Base-by-base conservation (phyloP, 2,113 vertebrate genomes). In the Eurypyga helias region DNA sequence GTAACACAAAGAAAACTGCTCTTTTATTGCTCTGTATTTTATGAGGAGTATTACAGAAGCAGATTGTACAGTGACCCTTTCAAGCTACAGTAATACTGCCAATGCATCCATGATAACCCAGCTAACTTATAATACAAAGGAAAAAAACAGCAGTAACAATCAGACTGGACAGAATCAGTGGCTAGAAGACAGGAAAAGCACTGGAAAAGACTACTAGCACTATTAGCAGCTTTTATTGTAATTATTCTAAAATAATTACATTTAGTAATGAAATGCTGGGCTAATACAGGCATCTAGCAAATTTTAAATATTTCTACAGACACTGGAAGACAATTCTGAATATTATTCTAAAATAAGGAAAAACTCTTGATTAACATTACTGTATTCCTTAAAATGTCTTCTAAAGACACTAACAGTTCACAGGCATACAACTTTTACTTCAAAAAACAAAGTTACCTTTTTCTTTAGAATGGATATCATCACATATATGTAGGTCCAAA, bases 401-500 rank as follows among this genome's bases (percentile, higher is more conserved):
- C 31, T 83, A 34, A 78, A 88, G 18, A 81, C 9, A 13, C 91
- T 83, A 93, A 79, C 36, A 8, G 33, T 60, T 90, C 80, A 82
- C 5, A 82, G 52, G 85, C n/a, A 77, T 7, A n/a, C 11, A 58
- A 80, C 12, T 76, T 79, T 12, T 61, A 83, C 12, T 73, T 79
- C 2, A 23, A 55, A 80, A 76, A 71, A 49, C 60, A 55, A 52
- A 77, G 38, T 96, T 98, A 99, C 99, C 99, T 99, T 98, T 99
- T 97, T 99, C 99, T 97, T 98, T 99, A 67, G 98, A 97, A 75
- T 99, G 99, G 97, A 99, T 99, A 97, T 99, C 99, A 87, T 99
- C 99, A 85, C 99, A 99, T 97, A 99, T 99, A 97, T 99, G 99
- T 90, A 99, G 97, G 97, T 99, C 99, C 51, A 99, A 98, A 96